Evolutionary conservation across 2,888 invertebrate species (phyloP).

Genomic region (Scaptomyza tumidula): DNA sequence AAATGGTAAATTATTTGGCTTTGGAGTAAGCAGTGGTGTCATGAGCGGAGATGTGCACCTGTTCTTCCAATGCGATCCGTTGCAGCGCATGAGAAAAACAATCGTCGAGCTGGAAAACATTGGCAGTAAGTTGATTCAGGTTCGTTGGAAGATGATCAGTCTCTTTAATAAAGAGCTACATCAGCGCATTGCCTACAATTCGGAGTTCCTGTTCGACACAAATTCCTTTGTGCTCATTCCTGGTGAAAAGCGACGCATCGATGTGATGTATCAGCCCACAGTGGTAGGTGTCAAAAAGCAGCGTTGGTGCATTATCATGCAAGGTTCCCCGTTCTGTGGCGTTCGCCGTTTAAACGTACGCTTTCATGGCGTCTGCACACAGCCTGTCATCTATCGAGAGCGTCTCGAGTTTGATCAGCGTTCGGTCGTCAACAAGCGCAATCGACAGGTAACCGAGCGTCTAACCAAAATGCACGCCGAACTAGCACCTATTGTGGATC

Average conservation of each 20-base stretch:
- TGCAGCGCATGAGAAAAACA: conserved; percentile 57
- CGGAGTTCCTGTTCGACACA: conserved; percentile 71
- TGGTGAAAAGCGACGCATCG: conserved; percentile 43
- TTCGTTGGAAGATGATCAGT: conserved; percentile 33
- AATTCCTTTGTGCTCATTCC: conserved; percentile 62
- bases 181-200: conserved; percentile 18
- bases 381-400: conserved; percentile 41
- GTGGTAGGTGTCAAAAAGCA: conserved; percentile 64
- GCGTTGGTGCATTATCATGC: conserved; percentile 61
- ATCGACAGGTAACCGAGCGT: conserved; percentile 7
- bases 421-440: conserved; percentile 50
- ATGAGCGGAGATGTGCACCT: conserved; percentile 39
- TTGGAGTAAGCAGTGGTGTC: conserved; percentile 21
- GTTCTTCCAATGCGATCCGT: conserved; percentile 68
- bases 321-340: conserved; percentile 57
- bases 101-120: conserved; percentile 68
- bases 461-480: conserved; percentile 42
- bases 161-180: conserved; percentile 14
- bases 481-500: conserved; percentile 51
- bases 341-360: conserved; percentile 53
- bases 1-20: conserved; percentile 57
- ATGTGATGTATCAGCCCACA: conserved; percentile 66
- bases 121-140: conserved; percentile 57
- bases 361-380: conserved; percentile 63
- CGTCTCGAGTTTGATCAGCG: conserved; percentile 49